Percentiles rank a stretch among this genome's conserved stretches.
These are phyloP conservation scores for Hylyphantes graminicola DNA, from an alignment of 1,140 invertebrate genomes.

Conservation along the genomic window DNA sequence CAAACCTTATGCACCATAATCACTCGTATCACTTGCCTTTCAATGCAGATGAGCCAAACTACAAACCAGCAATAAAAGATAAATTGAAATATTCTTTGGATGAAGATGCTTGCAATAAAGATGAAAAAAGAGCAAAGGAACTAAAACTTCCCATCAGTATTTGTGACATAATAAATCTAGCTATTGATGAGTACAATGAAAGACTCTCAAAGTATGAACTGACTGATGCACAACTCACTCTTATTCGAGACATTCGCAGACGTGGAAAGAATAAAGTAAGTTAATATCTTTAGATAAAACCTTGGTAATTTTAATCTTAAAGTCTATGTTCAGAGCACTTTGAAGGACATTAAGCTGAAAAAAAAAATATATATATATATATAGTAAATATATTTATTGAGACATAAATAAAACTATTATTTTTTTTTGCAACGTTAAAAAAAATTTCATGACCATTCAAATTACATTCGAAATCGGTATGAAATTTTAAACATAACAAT, in stretches of 20 bases:
- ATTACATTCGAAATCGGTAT: too few species aligned
- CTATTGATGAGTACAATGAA: slow-evolving; percentile 98
- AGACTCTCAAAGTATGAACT: slow-evolving; percentile 94
- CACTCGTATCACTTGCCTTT: slow-evolving; percentile 56
- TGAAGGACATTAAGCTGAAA: too few species aligned
- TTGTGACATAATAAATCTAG: slow-evolving; percentile 92
- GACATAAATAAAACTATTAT: too few species aligned
- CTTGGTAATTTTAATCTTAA: neutral
- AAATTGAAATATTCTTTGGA: slow-evolving; percentile 26
- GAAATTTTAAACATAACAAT: too few species aligned
- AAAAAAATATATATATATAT: too few species aligned
- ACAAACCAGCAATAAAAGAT: slow-evolving; percentile 42
- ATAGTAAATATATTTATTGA: too few species aligned
- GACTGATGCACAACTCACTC: slow-evolving; percentile 91
- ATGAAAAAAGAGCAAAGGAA: slow-evolving; percentile 84
- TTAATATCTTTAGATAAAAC: neutral
- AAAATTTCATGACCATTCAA: too few species aligned
- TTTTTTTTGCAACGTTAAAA: too few species aligned
- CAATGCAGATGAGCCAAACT: slow-evolving; percentile 1
- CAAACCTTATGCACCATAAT: slow-evolving; percentile 47
- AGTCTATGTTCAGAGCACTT: too few species aligned
- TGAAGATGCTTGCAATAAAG: slow-evolving; percentile 69
- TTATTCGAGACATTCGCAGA: slow-evolving; percentile 92
- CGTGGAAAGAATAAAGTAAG: slow-evolving; percentile 90
- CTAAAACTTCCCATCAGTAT: slow-evolving; percentile 86